Conservation (phyloP, 2,797 vertebrate species). For the Darevskia mixta region DNA sequence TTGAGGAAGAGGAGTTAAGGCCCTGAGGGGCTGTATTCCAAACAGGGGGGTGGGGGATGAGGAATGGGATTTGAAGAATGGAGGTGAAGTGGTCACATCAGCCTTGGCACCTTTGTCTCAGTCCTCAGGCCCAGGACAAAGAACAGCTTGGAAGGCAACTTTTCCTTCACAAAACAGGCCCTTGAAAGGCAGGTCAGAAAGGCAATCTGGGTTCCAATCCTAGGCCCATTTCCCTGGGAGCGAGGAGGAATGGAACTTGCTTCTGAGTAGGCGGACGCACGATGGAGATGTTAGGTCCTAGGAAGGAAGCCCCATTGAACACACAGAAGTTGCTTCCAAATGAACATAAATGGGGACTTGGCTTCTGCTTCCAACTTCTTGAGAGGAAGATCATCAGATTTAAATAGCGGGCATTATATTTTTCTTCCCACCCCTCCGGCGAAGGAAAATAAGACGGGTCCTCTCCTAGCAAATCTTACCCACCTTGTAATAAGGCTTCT, state of each 20-base stretch:
- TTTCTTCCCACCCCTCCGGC: neutral
- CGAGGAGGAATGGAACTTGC: neutral
- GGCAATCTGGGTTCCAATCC: neutral
- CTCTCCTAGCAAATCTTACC: neutral
- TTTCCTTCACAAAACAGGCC: constrained; percentile 17
- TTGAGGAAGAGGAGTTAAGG: too few relatives aligned
- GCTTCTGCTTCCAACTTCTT: neutral
- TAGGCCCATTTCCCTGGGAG: neutral
- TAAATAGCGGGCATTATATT: accelerated
- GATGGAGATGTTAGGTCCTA: neutral
- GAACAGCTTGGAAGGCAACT: neutral
- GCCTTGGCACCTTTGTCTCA: too few relatives aligned
- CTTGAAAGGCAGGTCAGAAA: neutral
- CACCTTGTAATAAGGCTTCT: neutral
- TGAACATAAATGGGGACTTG: neutral
- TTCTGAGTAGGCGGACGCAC: neutral
- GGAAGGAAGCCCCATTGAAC: neutral
- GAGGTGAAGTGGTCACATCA: neutral
- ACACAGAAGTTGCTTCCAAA: neutral
- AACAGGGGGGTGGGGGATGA: neutral
- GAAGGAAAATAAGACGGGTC: too few relatives aligned
- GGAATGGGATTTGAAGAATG: accelerated
- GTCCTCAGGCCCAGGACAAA: neutral
- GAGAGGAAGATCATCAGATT: neutral
- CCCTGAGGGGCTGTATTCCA: neutral